These are phyloP conservation scores for Sula dactylatra DNA, from an alignment of 2,113 vertebrate genomes.

Conservation along the genomic window DNA sequence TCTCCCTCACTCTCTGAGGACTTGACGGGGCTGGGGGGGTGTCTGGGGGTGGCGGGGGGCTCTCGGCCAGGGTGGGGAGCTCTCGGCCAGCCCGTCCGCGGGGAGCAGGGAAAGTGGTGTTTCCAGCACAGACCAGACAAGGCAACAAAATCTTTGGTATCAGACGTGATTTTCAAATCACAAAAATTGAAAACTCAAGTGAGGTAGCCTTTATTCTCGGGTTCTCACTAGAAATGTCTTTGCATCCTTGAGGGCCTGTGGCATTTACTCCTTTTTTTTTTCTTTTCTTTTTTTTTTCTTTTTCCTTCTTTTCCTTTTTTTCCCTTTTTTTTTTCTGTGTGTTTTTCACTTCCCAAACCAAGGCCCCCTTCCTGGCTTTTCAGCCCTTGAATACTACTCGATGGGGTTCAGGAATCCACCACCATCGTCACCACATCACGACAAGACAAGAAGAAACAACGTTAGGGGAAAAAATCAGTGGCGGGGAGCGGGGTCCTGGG, in stretches of 20 bases:
- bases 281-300: neutral
- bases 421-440: conserved; percentile 60
- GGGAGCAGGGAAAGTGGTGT: conserved; percentile 47
- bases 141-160: conserved; percentile 98
- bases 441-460: conserved; percentile 70
- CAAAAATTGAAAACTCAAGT: conserved; percentile 87
- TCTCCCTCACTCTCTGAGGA: conserved; percentile 50
- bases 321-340: neutral
- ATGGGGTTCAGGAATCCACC: conserved; percentile 52
- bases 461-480: conserved; percentile 10
- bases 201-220: conserved; percentile 94
- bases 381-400: conserved; percentile 56
- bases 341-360: conserved; percentile 29
- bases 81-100: neutral
- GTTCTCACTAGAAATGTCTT: conserved; percentile 93
- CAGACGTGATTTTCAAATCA: conserved; percentile 96
- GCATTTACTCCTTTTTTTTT: neutral
- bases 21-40: neutral
- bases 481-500: neutral
- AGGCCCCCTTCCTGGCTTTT: conserved; percentile 60
- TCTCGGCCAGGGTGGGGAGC: neutral
- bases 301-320: neutral
- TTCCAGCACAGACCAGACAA: conserved; percentile 89
- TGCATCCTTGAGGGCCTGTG: conserved; percentile 69
- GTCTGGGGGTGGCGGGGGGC: neutral